Base-by-base conservation (phyloP, 2,797 vertebrate genomes). In the Diplodus sargus region DNA sequence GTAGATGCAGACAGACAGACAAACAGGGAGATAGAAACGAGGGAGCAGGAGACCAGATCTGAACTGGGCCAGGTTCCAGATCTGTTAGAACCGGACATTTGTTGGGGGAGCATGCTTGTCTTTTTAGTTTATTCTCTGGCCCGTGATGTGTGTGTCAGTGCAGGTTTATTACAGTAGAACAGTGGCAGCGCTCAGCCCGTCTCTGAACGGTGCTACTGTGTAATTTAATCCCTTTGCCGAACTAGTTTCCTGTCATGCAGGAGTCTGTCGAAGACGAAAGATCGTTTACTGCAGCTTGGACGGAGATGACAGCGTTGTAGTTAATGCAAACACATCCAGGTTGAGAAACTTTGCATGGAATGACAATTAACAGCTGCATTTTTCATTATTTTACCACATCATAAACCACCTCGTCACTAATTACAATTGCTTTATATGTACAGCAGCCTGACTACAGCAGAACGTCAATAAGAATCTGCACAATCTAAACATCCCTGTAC, bases 1-100 rank as follows among this genome's bases (percentile, higher is more conserved):
- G 10, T 81, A 80, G 63, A 79, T 67, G 76, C 74, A 30, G 57
- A 12, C 42, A 39, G 61, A 18, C 14, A 81, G 70, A 54, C 66
- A 15, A 4, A 45, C 43, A 45, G 45, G 14, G 14, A 34, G 30
- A 34, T 1, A 34, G 30, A 34, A 34, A 7, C 4, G 34, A 34
- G 34, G 1, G 34, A 34, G 14, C 14, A 16, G 45, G 16, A 63
- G 23, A 66, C 2, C 6, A 43, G 8, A 17, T 48, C 53, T 20
- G 15, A 60, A 58, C 1, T 20, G 22, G 49, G 47, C 66, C 42
- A 11, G 34, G 20, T 54, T 69, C n/a, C n/a, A 82, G 10, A 58
- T 67, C 20, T n/a, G 23, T 11, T 22, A 48, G 13, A 54, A 47
- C 8, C 34, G 68, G 22, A 13, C 34, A 45, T 70, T 70, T 57